A percentile compares a stretch with the other conserved stretches of the same genome.
phyloP scores from a whole-genome alignment of 2,888 invertebrate genomes.

The Netelia melanura region DNA sequence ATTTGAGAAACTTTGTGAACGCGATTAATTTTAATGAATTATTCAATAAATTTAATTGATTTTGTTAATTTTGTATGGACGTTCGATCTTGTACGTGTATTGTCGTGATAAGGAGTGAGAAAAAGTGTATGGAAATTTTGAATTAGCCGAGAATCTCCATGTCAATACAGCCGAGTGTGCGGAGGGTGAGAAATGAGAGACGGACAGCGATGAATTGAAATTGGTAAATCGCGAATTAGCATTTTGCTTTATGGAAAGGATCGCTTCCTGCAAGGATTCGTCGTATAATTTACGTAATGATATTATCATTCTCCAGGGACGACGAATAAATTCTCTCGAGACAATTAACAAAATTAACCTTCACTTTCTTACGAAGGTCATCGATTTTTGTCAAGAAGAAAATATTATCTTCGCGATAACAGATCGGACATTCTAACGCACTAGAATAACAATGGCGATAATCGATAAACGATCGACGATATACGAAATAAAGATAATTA shows the following conservation, averaged over 20 bases:
- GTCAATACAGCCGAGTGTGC: background rate
- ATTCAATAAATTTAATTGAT: too few relatives aligned
- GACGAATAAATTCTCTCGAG: slow-evolving; percentile 1
- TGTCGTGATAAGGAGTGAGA: background rate
- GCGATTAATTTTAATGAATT: too few relatives aligned
- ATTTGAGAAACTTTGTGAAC: too few relatives aligned
- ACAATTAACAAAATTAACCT: slow-evolving; percentile 25
- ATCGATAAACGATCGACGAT: too few relatives aligned
- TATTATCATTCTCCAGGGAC: background rate
- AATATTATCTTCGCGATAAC: too few relatives aligned
- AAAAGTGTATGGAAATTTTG: slow-evolving; percentile 7
- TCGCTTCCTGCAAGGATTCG: background rate
- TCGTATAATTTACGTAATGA: background rate
- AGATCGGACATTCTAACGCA: too few relatives aligned
- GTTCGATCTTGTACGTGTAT: too few relatives aligned
- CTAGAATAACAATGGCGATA: too few relatives aligned
- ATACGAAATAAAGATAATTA: too few relatives aligned
- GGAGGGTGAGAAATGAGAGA: slow-evolving; percentile 10
- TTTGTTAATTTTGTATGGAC: too few relatives aligned
- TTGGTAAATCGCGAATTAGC: slow-evolving; percentile 29
- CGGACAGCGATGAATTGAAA: slow-evolving; percentile 14
- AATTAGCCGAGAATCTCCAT: slow-evolving; percentile 24
- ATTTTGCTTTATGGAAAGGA: slow-evolving; percentile 6
- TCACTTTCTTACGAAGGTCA: slow-evolving; percentile 21
- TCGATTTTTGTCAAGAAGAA: background rate